phyloP scores from a whole-genome alignment of 2,797 vertebrate genomes.

The Tiaroga cobitis region DNA sequence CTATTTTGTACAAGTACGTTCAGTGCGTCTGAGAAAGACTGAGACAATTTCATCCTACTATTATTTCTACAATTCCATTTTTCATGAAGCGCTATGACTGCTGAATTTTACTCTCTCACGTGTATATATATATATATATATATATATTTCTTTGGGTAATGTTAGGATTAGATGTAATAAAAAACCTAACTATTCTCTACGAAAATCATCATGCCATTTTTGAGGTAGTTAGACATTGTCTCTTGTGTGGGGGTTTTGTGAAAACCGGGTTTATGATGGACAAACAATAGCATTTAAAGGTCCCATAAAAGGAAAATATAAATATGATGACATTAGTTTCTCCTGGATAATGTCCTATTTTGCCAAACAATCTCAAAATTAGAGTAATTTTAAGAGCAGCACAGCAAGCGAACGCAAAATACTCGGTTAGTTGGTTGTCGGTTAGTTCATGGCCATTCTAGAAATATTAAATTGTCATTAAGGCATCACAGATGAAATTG shows the following conservation, averaged over 20 bases:
- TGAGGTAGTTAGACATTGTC: neutral
- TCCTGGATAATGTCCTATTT: constrained; percentile 12
- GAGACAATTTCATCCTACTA: constrained; percentile 30
- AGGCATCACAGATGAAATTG: constrained; percentile 37
- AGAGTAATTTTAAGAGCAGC: constrained; percentile 7
- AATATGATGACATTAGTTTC: constrained; percentile 16
- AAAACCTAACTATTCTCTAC: constrained; percentile 10
- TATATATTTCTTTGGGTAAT: neutral
- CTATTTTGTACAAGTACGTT: constrained; percentile 41
- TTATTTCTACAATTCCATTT: constrained; percentile 35
- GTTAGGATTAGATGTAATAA: constrained; percentile 1
- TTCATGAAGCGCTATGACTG: neutral
- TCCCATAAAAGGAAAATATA: neutral
- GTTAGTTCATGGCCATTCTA: constrained; percentile 24
- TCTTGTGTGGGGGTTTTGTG: neutral
- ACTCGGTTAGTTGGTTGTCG: too few relatives aligned
- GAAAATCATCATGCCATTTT: neutral
- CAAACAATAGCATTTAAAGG: constrained; percentile 35
- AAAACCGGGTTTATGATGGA: neutral
- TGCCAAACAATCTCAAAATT: constrained; percentile 19
- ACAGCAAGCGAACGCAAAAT: neutral
- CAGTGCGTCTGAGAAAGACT: constrained; percentile 28
- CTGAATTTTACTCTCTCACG: constrained; percentile 6
- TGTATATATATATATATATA: too few relatives aligned
- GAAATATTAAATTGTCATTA: constrained; percentile 44